phyloP scores from a whole-genome alignment of 1,140 invertebrate species.

The Bombus cullumanus region DNA sequence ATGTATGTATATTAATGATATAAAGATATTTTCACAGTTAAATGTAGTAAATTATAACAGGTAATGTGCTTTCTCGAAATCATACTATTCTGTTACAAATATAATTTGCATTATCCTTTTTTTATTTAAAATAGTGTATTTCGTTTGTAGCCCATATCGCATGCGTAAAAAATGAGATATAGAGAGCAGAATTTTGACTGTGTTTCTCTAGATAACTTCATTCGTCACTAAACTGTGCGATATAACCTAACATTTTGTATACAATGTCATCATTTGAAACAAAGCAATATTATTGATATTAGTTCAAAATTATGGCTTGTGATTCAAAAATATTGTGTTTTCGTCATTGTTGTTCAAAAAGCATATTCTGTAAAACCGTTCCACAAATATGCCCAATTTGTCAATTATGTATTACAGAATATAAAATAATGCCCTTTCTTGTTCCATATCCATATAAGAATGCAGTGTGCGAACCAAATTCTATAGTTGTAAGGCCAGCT shows the following conservation, averaged over 20 bases:
- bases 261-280: background rate
- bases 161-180: background rate
- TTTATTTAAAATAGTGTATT: background rate
- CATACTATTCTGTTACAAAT: background rate
- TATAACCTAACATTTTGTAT: background rate
- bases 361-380: slow-evolving; percentile 76
- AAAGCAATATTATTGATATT: background rate
- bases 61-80: background rate
- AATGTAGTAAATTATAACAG: background rate
- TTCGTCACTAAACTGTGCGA: background rate
- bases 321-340: slow-evolving; percentile 75
- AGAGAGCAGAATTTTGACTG: background rate
- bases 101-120: background rate
- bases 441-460: slow-evolving; percentile 77
- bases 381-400: slow-evolving; percentile 77
- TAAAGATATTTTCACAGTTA: background rate
- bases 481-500: slow-evolving; percentile 75
- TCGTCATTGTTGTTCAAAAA: slow-evolving; percentile 73
- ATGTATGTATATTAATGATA: background rate
- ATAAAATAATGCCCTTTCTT: slow-evolving; percentile 72
- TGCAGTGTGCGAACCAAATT: slow-evolving; percentile 67
- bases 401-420: slow-evolving; percentile 56
- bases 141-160: slow-evolving; percentile 3
- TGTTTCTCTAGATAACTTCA: background rate
- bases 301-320: slow-evolving; percentile 40